Conservation (phyloP, 2,888 invertebrate species). For the Hirtodrosophila cameraria region DNA sequence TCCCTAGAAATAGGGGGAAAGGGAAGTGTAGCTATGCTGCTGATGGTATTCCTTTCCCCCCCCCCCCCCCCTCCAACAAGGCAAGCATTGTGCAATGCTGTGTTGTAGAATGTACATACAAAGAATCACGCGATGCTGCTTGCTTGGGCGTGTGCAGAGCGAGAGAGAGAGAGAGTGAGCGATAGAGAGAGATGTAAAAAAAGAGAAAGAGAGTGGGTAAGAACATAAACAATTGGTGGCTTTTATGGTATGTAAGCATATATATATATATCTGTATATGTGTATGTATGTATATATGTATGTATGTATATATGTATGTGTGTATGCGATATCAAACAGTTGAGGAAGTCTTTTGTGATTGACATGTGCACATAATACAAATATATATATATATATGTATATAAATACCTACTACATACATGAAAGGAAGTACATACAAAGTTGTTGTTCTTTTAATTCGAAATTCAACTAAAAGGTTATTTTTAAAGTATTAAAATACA, state of each 20-base stretch:
- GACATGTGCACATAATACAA: slow-evolving; percentile 14
- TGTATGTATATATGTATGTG: slow-evolving; percentile 10
- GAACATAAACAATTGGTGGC: slow-evolving; percentile 45
- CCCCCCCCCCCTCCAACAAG: no score
- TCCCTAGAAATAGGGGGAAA: not conserved
- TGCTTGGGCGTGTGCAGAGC: slow-evolving; percentile 54
- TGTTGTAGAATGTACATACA: slow-evolving; percentile 33
- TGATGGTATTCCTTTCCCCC: not conserved
- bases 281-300: no score
- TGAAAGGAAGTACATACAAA: no score
- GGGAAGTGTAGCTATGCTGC: slow-evolving; percentile 6
- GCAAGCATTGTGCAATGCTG: slow-evolving; percentile 21
- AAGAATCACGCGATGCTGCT: slow-evolving; percentile 61
- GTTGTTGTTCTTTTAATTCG: no score
- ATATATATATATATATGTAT: slow-evolving; percentile 8
- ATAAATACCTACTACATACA: not conserved
- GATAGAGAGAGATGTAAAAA: not conserved
- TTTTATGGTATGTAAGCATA: no score
- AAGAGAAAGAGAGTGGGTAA: not conserved
- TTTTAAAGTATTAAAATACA: no score
- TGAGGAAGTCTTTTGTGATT: slow-evolving; percentile 52
- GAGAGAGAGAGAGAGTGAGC: not conserved
- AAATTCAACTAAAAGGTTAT: no score
- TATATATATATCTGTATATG: no score
- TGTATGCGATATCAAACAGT: no score